Conservation (phyloP, 2,797 vertebrate genomes). For the Ammospiza maritima region DNA sequence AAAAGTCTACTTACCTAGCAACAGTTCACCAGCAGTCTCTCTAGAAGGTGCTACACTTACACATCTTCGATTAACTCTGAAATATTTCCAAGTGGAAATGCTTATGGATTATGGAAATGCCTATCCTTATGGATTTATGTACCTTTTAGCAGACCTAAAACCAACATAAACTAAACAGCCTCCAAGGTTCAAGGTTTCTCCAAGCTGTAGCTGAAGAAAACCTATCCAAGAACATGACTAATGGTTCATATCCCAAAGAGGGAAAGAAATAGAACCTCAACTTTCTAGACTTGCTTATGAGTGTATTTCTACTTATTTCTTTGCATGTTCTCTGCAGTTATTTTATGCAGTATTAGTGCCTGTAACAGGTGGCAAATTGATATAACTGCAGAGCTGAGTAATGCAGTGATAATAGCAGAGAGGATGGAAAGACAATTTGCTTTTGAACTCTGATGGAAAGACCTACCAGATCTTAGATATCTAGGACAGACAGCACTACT, state of each 20-base stretch:
- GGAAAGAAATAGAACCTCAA: neutral
- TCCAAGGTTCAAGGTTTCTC: neutral
- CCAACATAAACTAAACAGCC: neutral
- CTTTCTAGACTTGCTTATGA: neutral
- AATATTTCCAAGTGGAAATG: conserved; percentile 45
- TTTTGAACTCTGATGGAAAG: neutral
- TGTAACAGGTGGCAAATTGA: neutral
- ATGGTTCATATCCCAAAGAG: neutral
- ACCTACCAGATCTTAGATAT: neutral
- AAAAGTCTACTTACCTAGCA: conserved; percentile 86
- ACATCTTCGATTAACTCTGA: conserved; percentile 94
- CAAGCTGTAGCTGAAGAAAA: neutral
- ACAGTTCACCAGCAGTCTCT: conserved; percentile 93
- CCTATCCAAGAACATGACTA: neutral
- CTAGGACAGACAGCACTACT: neutral
- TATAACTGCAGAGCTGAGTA: neutral
- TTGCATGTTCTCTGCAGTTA: neutral
- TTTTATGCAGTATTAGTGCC: neutral
- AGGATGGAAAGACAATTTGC: neutral
- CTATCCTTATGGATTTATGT: neutral
- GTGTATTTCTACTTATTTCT: neutral
- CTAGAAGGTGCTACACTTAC: conserved; percentile 95
- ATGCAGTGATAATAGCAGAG: neutral
- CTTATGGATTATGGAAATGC: neutral
- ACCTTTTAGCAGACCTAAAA: neutral